These are phyloP conservation scores for Aphodius sticticus DNA, from an alignment of 2,888 invertebrate genomes.

Conservation along the genomic window DNA sequence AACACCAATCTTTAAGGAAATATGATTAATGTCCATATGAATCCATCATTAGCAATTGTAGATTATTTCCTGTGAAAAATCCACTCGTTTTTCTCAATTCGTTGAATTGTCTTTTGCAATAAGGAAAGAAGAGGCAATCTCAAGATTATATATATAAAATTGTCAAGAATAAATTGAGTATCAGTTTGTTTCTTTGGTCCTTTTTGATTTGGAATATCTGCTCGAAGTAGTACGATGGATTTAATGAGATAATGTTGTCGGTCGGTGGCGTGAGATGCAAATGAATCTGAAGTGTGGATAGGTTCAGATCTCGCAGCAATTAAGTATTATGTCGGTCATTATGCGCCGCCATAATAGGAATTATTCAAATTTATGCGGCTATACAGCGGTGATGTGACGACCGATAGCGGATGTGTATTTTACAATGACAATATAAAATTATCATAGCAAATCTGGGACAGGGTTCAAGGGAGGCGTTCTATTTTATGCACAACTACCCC, in stretches of 20 bases:
- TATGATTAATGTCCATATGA: background rate
- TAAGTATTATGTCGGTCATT: slow-evolving; percentile 4
- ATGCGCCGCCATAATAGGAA: background rate
- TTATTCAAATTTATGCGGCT: slow-evolving; percentile 4
- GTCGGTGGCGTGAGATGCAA: background rate
- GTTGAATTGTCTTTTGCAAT: too few species aligned
- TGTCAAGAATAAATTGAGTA: too few species aligned
- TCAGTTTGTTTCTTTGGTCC: background rate
- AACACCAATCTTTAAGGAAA: background rate
- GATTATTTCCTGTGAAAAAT: background rate
- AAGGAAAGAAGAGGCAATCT: too few species aligned
- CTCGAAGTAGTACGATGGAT: background rate
- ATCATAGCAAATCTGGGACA: background rate
- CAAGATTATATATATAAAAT: too few species aligned
- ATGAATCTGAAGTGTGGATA: background rate
- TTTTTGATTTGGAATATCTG: background rate
- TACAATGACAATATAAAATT: background rate
- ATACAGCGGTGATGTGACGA: background rate
- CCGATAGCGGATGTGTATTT: background rate
- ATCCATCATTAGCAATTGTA: background rate
- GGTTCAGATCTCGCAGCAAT: background rate
- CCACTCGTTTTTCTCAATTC: background rate
- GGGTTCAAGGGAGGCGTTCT: background rate
- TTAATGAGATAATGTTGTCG: background rate
- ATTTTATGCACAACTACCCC: background rate